These are phyloP conservation scores for Scopus umbretta DNA, from an alignment of 2,113 vertebrate genomes.

Conservation along the genomic window DNA sequence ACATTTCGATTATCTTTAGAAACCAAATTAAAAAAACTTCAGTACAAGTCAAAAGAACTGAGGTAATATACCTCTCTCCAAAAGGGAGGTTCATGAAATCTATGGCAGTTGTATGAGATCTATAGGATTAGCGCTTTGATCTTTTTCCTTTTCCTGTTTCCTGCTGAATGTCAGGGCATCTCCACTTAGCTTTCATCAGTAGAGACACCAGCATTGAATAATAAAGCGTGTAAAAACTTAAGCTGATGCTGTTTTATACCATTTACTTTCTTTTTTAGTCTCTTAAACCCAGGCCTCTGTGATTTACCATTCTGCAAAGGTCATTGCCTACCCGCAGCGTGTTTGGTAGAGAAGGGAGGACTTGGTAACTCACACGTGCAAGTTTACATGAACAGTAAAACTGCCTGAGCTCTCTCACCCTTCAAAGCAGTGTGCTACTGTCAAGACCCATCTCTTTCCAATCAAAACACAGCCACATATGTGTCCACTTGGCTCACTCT, in stretches of 20 bases:
- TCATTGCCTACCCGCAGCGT: background rate
- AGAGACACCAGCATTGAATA: background rate
- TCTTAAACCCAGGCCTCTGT: background rate
- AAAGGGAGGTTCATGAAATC: background rate
- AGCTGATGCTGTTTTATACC: background rate
- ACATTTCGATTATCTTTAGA: background rate
- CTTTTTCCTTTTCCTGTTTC: background rate
- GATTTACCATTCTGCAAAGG: background rate
- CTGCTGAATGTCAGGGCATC: background rate
- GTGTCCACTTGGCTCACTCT: slow-evolving; percentile 89
- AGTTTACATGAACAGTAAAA: background rate
- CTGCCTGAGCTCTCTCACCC: slow-evolving; percentile 73
- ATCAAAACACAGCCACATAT: slow-evolving; percentile 95
- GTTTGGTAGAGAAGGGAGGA: background rate
- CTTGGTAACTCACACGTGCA: background rate
- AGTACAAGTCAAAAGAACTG: background rate
- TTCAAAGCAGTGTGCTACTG: slow-evolving; percentile 94
- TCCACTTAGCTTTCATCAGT: background rate
- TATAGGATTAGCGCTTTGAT: background rate
- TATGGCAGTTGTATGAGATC: background rate
- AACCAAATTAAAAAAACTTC: background rate
- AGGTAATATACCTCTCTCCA: background rate
- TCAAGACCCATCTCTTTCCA: slow-evolving; percentile 86
- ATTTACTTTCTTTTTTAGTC: background rate
- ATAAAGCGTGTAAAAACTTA: background rate